A percentile compares a stretch with the other conserved stretches of the same genome.
phyloP scores from a whole-genome alignment of 2,888 invertebrate genomes.

The Pollenia amentaria region DNA sequence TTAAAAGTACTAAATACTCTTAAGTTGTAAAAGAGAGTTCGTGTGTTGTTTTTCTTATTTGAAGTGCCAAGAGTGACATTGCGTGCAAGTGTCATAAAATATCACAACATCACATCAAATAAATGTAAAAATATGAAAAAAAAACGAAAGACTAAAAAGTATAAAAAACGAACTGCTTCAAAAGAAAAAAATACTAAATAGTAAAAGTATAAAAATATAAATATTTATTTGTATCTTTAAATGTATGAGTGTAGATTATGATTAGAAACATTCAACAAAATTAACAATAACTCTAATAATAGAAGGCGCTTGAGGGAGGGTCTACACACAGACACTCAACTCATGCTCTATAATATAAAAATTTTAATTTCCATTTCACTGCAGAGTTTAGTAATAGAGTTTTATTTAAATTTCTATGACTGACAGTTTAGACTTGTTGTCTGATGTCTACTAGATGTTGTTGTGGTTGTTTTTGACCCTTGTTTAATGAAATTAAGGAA shows the following conservation, averaged over 20 bases:
- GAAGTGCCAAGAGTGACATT: constrained; percentile 76
- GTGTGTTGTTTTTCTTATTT: constrained; percentile 74
- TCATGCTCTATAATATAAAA: constrained; percentile 13
- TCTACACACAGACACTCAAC: constrained; percentile 34
- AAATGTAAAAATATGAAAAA: constrained; percentile 80
- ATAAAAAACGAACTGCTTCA: constrained; percentile 42
- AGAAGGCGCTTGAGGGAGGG: constrained; percentile 66
- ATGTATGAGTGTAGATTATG: constrained; percentile 55
- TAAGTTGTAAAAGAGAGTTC: constrained; percentile 64
- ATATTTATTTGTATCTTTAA: constrained; percentile 27
- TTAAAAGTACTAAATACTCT: constrained; percentile 15
- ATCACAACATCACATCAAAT: constrained; percentile 85
- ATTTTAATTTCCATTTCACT: neutral
- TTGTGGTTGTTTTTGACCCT: constrained; percentile 41
- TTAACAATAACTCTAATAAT: constrained; percentile 35
- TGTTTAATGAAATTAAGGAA: neutral
- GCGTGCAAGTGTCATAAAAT: constrained; percentile 84
- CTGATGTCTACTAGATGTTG: constrained; percentile 16
- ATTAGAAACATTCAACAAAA: constrained; percentile 60
- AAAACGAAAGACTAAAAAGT: constrained; percentile 26
- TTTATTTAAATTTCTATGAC: constrained; percentile 42
- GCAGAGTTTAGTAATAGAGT: constrained; percentile 9
- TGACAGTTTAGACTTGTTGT: constrained; percentile 69
- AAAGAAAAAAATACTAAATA: constrained; percentile 56
- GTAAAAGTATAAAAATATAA: constrained; percentile 45